Evolutionary conservation across 2,888 invertebrate genomes (phyloP), one percentile per base, ranked within the genome.

Genomic region (Myopa tessellatipennis): DNA sequence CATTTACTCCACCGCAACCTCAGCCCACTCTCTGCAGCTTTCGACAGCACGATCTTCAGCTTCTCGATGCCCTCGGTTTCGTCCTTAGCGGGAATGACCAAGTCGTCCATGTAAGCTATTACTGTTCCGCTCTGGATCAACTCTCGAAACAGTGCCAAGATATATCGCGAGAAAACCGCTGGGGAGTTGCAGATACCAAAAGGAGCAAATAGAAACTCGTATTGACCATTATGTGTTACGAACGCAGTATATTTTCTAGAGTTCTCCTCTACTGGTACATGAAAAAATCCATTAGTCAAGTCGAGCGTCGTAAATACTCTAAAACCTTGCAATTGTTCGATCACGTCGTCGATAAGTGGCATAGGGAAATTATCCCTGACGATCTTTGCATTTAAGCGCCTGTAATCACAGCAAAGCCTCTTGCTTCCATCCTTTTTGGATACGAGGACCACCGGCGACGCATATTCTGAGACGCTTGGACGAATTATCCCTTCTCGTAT

Each of bases 261-360:
- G 12, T 80, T 75, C 18, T 72, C 58, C 4, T 81, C 81, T 6
- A 83, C 76, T 1, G 77, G 79, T 6, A 84, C 79, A 61, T 83
- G 85, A 58, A 82, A 78, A 65, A 83, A 84, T 0, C 82, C 83
- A 74, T 83, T 82, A n/a, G 60, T 72, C 26, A 83, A 70, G 78
- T 83, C 83, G 0, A 84, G 69, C 12, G 80, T 76, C 3, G 81
- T 81, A 55, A 82, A 84, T 14, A 81, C 80, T 18, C 74, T 78
- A 34, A 79, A 80, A 4, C 80, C 80, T 36, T 79, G 76, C 52
- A 83, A 61, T 5, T 67, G 52, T 4, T 81, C 79, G 1, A 82
- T 6, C 0, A 79, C 79, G 12, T 82, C 79, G 5, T 82, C 81
- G 12, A 83, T 80, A 10, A 80, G n/a, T 1, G 69, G 67, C 78